These are phyloP conservation scores for Macrosoma leucophasiata DNA, from an alignment of 2,888 invertebrate species.

Conservation along the genomic window DNA sequence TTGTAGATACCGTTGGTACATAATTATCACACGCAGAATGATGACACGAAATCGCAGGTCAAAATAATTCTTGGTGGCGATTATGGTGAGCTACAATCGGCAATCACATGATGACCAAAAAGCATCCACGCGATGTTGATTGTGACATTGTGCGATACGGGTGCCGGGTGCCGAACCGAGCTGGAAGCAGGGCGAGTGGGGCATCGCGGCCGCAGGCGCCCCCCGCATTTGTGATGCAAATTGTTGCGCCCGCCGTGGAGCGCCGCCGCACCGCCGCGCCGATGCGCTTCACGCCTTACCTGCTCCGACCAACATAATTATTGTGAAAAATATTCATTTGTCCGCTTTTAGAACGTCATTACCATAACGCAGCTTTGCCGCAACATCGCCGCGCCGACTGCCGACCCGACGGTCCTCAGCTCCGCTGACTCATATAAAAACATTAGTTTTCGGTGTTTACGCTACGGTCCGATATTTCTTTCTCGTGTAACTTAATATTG, in stretches of 20 bases:
- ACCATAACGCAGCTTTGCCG: conserved; percentile 43
- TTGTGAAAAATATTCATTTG: conserved; percentile 71
- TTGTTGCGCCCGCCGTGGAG: conserved; percentile 45
- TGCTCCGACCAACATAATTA: conserved; percentile 61
- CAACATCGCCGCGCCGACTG: conserved; percentile 6
- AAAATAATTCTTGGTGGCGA: conserved; percentile 40
- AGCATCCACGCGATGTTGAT: conserved; percentile 72
- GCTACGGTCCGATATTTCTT: conserved; percentile 22
- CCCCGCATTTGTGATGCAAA: conserved; percentile 52
- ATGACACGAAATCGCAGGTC: too few relatives aligned
- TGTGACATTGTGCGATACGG: conserved; percentile 69
- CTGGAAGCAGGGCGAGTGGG: conserved; percentile 40
- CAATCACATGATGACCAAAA: conserved; percentile 69
- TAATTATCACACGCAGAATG: too few relatives aligned
- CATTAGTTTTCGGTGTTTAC: conserved; percentile 1
- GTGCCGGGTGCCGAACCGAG: conserved; percentile 40
- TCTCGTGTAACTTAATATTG: conserved; percentile 45
- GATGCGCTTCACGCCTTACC: conserved; percentile 62
- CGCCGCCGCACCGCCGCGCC: conserved; percentile 37
- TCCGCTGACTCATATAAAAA: too few relatives aligned
- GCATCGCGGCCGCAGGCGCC: conserved; percentile 52
- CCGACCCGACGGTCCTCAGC: too few relatives aligned
- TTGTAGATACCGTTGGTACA: too few relatives aligned
- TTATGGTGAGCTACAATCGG: conserved; percentile 63
- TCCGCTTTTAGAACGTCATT: conserved; percentile 48